A percentile compares a stretch with the other conserved stretches of the same genome.
Evolutionary conservation across 2,113 vertebrate genomes (phyloP).

Genomic region (pig (Sus scrofa)): T2T-Sscrofa CM000819.6:81527501-81528000

Average conservation of each 20-base stretch:
- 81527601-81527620: neutral
- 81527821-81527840: neutral
- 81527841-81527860: neutral
- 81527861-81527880: neutral
- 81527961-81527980: constrained; percentile 35
- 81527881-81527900: neutral
- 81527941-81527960: neutral
- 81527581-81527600: neutral
- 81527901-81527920: neutral
- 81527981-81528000: neutral
- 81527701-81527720: constrained; percentile 17
- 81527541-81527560: neutral
- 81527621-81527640: neutral
- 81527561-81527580: neutral
- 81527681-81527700: neutral
- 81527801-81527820: neutral
- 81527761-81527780: neutral
- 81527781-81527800: neutral
- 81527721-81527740: neutral
- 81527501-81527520: neutral
- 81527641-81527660: neutral
- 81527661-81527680: neutral
- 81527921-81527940: neutral
- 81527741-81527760: neutral
- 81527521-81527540: neutral